Conservation (phyloP, 2,113 vertebrate species). For the Heloderma charlesbogerti region DNA sequence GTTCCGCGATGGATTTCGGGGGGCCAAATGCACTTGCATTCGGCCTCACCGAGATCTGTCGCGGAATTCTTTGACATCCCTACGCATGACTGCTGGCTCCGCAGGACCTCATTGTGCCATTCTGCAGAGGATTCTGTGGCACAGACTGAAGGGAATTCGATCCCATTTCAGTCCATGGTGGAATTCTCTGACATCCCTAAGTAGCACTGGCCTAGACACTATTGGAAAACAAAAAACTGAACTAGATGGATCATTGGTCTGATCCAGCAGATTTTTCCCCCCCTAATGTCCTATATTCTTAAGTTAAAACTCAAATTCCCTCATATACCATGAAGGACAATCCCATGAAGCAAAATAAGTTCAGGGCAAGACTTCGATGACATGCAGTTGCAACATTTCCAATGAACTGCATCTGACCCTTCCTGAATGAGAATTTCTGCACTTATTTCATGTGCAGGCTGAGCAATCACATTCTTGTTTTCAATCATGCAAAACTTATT, state of each 20-base stretch:
- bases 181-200: too few relatives aligned
- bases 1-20: too few relatives aligned
- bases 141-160: too few relatives aligned
- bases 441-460: constrained; percentile 47
- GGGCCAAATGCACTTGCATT: too few relatives aligned
- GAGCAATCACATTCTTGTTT: constrained; percentile 40
- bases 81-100: too few relatives aligned
- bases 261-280: neutral
- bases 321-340: neutral
- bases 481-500: constrained; percentile 49
- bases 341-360: neutral
- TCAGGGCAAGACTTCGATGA: neutral
- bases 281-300: neutral
- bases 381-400: neutral
- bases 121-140: too few relatives aligned
- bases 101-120: too few relatives aligned
- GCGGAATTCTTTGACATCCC: too few relatives aligned
- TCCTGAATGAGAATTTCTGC: neutral
- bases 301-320: neutral
- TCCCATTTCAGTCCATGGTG: too few relatives aligned
- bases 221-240: neutral
- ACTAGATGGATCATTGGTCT: neutral
- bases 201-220: too few relatives aligned
- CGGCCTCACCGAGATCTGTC: too few relatives aligned
- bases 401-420: neutral